Conservation (phyloP, 2,888 invertebrate genomes). For the Marronus borbonicus region DNA sequence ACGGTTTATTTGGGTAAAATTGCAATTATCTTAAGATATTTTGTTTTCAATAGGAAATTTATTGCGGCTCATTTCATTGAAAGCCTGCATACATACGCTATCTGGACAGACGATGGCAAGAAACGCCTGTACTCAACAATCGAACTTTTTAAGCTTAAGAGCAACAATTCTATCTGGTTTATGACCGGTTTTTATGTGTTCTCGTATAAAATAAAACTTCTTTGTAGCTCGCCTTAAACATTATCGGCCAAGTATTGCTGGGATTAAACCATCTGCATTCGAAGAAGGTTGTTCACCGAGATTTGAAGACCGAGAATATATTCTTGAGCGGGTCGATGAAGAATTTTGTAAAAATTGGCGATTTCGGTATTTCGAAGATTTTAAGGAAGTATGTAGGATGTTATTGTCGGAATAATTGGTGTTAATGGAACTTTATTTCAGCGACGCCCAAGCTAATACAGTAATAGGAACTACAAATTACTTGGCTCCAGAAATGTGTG, state of each 20-base stretch:
- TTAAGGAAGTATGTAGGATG: conserved; percentile 72
- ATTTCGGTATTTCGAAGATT: conserved; percentile 89
- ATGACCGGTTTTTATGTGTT: conserved; percentile 58
- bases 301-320: conserved; percentile 90
- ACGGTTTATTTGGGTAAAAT: conserved; percentile 10
- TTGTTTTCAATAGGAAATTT: conserved; percentile 1
- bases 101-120: no score
- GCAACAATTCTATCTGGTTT: background rate
- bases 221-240: conserved; percentile 78
- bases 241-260: conserved; percentile 82
- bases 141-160: no score
- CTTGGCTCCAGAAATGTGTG: conserved; percentile 88
- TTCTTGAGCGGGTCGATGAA: conserved; percentile 80
- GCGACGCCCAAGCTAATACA: conserved; percentile 73
- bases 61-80: no score
- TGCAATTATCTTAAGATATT: background rate
- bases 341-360: conserved; percentile 84
- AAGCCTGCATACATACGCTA: no score
- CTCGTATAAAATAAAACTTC: conserved; percentile 50
- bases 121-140: no score
- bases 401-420: no score
- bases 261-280: conserved; percentile 87
- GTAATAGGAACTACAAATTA: conserved; percentile 88
- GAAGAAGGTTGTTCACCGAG: conserved; percentile 85
- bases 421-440: conserved; percentile 64